Evolutionary conservation across 1,140 invertebrate species (phyloP).

Genomic region (Diorhabda sublineata): DNA sequence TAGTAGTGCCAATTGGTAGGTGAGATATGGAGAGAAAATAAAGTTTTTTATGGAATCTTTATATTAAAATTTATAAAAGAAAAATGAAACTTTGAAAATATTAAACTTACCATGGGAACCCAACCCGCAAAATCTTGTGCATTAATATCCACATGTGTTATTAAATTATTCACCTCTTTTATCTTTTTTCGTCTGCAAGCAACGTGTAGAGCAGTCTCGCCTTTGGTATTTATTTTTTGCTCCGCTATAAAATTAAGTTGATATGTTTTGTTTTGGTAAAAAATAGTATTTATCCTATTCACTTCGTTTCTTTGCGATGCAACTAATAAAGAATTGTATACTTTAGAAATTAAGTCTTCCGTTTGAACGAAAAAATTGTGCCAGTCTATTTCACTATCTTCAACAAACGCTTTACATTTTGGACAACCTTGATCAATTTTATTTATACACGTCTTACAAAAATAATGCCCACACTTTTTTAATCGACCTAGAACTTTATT

Average conservation of each 20-base stretch:
- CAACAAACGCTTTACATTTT: slow-evolving; percentile 24
- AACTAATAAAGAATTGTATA: slow-evolving; percentile 12
- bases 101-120: slow-evolving; percentile 58
- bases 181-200: slow-evolving; percentile 55
- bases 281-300: slow-evolving; percentile 16
- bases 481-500: slow-evolving; percentile 20
- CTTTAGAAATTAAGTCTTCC: slow-evolving; percentile 15
- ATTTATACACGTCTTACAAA: slow-evolving; percentile 25
- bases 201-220: slow-evolving; percentile 56
- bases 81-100: background rate
- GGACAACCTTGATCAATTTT: slow-evolving; percentile 19
- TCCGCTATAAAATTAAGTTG: slow-evolving; percentile 19
- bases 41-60: background rate
- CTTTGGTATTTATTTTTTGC: slow-evolving; percentile 50
- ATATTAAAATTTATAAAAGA: no score
- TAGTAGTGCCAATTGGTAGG: no score
- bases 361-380: slow-evolving; percentile 21
- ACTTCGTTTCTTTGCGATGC: background rate
- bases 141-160: slow-evolving; percentile 66
- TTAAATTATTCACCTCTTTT: slow-evolving; percentile 52
- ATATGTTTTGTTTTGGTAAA: slow-evolving; percentile 22
- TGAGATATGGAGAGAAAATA: no score
- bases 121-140: slow-evolving; percentile 72
- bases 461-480: slow-evolving; percentile 30
- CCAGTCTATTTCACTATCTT: slow-evolving; percentile 18